Evolutionary conservation across 2,888 invertebrate species (phyloP), one percentile per base, ranked within the genome.

Genomic region (Rhingia rostrata): DNA sequence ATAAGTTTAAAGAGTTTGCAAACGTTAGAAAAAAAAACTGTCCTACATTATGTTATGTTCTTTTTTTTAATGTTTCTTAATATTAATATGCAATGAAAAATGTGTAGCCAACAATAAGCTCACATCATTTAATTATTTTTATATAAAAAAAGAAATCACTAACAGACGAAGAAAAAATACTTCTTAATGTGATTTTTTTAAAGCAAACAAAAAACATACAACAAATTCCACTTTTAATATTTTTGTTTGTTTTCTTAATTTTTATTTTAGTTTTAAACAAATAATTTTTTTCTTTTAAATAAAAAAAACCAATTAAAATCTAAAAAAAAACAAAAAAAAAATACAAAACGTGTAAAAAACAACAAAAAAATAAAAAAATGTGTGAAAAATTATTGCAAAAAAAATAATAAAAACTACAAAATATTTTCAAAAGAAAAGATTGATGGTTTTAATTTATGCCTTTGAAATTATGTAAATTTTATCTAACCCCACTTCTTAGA

Each of bases 391-490:
- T 37, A 53, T 54, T 69, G 37, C 66, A 78, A 83, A 83, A 82
- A n/a, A 79, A 67, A 80, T 77, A 80, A 80, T 80, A 86, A 86
- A 86, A 86, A 32, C 67, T 41, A 86, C 61, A 77, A 86, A 86
- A 84, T 86, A 69, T 84, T 84, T 84, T 79, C 64, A 30, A 84
- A 79, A 35, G 39, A 45, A 39, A 53, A 9, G 9, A n/a, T n/a
- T n/a, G 2, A 12, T 12, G 60, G 43, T 60, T 60, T 22, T 22
- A 22, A 22, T 22, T 22, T 22, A 22, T 22, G 22, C 2, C 2
- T 22, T 22, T 22, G 22, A 22, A 22, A 22, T 22, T 22, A 22
- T 22, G 22, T 22, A 22, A 22, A 22, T 22, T 22, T 22, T 2
- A 22, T 22, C 2, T 2, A 22, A 22, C 2, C 2, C 22, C 22